Percentiles rank a stretch among this genome's conserved stretches.
phyloP scores from a whole-genome alignment of 1,140 invertebrate genomes.

The Drosophila dunni region DNA sequence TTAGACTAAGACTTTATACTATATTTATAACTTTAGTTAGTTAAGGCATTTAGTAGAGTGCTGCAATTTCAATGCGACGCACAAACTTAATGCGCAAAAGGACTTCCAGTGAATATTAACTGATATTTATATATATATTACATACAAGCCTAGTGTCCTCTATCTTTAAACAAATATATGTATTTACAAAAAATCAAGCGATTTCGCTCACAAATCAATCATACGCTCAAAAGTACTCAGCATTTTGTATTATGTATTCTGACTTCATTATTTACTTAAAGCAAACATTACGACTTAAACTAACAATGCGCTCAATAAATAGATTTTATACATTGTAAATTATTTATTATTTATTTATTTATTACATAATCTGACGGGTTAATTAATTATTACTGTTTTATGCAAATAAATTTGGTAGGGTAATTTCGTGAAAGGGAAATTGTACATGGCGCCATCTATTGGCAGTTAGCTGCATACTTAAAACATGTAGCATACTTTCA shows the following conservation, averaged over 20 bases:
- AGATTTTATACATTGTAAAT: constrained; percentile 35
- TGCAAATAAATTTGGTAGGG: too few species aligned
- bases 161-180: background rate
- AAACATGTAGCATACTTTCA: constrained; percentile 49
- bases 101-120: constrained; percentile 78
- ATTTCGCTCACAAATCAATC: constrained; percentile 14
- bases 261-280: constrained; percentile 68
- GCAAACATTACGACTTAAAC: constrained; percentile 68
- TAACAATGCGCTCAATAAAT: constrained; percentile 70
- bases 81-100: constrained; percentile 69
- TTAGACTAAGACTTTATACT: constrained; percentile 22
- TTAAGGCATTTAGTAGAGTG: constrained; percentile 31
- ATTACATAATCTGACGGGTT: too few species aligned
- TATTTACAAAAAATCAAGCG: background rate
- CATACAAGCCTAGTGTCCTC: constrained; percentile 25
- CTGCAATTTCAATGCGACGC: constrained; percentile 23
- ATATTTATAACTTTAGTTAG: constrained; percentile 22
- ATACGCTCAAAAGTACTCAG: constrained; percentile 49
- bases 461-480: background rate
- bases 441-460: background rate
- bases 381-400: too few species aligned
- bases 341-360: too few species aligned
- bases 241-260: constrained; percentile 57
- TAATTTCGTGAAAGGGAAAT: background rate
- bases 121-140: constrained; percentile 65